A percentile compares a stretch with the other conserved stretches of the same genome.
Evolutionary conservation across 2,888 invertebrate genomes (phyloP).

Genomic region (Macrophya alboannulata): DNA sequence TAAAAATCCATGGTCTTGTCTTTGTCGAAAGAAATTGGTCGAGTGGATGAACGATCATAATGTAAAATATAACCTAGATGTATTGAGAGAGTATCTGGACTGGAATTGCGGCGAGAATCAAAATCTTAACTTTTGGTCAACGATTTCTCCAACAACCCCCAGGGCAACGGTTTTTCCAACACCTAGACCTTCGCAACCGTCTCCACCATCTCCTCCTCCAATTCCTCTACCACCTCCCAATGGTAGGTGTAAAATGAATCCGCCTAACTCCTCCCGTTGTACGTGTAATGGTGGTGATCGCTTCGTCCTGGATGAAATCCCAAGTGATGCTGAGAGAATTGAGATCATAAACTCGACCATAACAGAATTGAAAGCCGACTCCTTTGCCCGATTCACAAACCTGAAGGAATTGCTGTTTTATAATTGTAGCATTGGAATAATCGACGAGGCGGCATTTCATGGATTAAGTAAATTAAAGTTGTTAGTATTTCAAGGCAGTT

Average conservation of each 20-base stretch:
- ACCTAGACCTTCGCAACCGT: conserved; percentile 16
- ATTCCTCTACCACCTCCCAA: conserved; percentile 14
- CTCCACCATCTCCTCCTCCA: conserved; percentile 5
- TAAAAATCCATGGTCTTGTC: conserved; percentile 72
- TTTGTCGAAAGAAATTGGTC: conserved; percentile 67
- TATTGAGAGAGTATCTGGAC: conserved; percentile 51
- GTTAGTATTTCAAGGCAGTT: conserved; percentile 69
- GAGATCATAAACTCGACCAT: conserved; percentile 70
- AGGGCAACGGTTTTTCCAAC: not conserved
- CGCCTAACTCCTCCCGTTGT: not conserved
- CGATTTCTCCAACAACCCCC: conserved; percentile 9
- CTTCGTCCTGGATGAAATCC: conserved; percentile 64
- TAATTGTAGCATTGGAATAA: conserved; percentile 67
- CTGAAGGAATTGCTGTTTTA: conserved; percentile 67
- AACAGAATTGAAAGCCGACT: conserved; percentile 62
- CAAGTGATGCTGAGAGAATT: conserved; percentile 65
- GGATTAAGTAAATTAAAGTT: conserved; percentile 63
- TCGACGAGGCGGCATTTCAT: conserved; percentile 68
- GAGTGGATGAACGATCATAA: conserved; percentile 64
- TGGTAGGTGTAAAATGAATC: not conserved
- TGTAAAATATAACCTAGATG: conserved; percentile 65
- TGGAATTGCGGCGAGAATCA: not conserved
- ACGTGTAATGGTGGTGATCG: conserved; percentile 68
- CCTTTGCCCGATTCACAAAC: conserved; percentile 65
- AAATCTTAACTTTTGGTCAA: not conserved